phyloP scores from a whole-genome alignment of 2,113 vertebrate species.

The Ivindomyrus marchei region DNA sequence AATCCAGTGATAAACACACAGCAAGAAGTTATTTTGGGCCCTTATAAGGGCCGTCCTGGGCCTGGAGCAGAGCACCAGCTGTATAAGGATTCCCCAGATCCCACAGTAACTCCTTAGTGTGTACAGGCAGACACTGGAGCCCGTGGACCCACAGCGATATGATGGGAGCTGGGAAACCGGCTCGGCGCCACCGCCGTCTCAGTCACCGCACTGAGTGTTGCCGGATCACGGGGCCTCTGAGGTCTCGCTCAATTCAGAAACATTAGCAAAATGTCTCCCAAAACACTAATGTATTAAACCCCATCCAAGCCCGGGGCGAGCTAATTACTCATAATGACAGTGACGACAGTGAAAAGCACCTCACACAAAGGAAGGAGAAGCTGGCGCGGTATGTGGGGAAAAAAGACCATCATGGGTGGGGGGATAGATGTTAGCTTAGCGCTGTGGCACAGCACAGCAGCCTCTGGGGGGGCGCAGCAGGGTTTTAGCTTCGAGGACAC shows the following conservation, averaged over 20 bases:
- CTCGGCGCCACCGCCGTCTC: neutral
- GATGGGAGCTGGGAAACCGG: neutral
- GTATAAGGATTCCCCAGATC: slow-evolving; percentile 45
- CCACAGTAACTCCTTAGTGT: neutral
- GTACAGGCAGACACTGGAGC: neutral
- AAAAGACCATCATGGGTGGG: too few relatives aligned
- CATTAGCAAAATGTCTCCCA: neutral
- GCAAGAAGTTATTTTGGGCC: neutral
- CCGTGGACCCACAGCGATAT: neutral
- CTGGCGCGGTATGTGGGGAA: neutral
- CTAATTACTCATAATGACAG: neutral
- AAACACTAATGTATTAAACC: neutral
- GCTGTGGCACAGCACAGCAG: too few relatives aligned
- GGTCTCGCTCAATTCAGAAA: neutral
- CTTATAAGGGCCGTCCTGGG: slow-evolving; percentile 36
- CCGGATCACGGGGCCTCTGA: neutral
- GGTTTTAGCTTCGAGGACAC: too few relatives aligned
- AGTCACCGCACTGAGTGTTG: neutral
- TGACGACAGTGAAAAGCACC: neutral
- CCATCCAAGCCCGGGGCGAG: neutral
- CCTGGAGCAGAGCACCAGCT: slow-evolving; percentile 35
- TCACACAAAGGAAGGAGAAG: neutral
- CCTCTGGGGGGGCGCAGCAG: too few relatives aligned
- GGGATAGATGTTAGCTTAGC: too few relatives aligned
- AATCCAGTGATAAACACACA: neutral